phyloP scores from a whole-genome alignment of 2,113 vertebrate genomes.

The Nasalis larvatus region DNA sequence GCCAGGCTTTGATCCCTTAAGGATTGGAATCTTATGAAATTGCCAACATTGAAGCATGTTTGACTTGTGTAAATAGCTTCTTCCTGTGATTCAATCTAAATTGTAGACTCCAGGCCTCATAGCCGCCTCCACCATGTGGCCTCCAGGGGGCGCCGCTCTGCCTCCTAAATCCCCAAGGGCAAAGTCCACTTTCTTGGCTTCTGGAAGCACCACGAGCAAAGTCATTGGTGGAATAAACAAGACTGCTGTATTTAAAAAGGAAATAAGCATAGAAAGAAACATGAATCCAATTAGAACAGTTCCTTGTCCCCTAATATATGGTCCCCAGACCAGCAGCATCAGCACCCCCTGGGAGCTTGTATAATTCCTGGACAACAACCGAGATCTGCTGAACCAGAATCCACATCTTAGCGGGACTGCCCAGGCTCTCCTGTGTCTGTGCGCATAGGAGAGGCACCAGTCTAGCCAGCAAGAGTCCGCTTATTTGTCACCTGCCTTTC shows the following conservation, averaged over 20 bases:
- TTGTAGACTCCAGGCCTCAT: background rate
- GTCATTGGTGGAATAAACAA: background rate
- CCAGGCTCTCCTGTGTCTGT: accelerated
- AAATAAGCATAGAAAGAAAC: background rate
- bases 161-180: background rate
- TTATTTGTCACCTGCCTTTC: background rate
- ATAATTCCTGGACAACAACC: background rate
- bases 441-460: background rate
- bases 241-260: background rate
- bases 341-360: background rate
- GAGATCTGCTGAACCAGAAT: background rate
- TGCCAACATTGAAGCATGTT: background rate
- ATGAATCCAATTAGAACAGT: background rate
- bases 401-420: background rate
- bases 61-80: background rate
- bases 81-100: background rate
- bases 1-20: background rate
- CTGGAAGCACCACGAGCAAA: background rate
- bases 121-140: background rate
- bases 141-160: slow-evolving; percentile 41
- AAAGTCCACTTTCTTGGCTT: background rate
- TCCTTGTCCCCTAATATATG: background rate
- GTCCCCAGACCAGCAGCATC: background rate
- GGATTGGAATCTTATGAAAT: background rate
- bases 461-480: background rate